These are phyloP conservation scores for Theristus sp. DNA, from an alignment of 2,888 invertebrate species.

Conservation along the genomic window DNA sequence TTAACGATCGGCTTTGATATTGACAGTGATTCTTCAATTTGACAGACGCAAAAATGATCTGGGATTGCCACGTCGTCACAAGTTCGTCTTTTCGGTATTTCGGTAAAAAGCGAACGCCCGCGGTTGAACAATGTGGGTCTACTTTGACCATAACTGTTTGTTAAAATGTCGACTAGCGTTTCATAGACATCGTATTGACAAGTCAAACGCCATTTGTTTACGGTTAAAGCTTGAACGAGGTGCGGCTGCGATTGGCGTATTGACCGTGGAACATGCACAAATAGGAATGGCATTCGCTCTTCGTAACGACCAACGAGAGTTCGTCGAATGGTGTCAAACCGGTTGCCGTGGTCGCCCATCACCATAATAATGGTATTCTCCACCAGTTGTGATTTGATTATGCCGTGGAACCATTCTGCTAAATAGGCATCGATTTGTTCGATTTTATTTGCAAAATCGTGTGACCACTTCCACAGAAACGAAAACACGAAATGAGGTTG, in stretches of 20 bases:
- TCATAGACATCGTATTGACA: conserved; percentile 33
- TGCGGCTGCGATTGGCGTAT: conserved; percentile 23
- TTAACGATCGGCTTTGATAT: neutral
- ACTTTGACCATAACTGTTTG: conserved; percentile 2
- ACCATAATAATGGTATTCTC: conserved; percentile 7
- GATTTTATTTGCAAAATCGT: conserved; percentile 25
- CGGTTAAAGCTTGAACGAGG: conserved; percentile 9
- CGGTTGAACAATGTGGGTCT: conserved; percentile 1
- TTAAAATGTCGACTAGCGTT: conserved; percentile 25
- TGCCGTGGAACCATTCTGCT: neutral
- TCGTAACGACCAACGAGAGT: conserved; percentile 9
- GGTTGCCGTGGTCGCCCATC: conserved; percentile 10
- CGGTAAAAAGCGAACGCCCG: conserved; percentile 16
- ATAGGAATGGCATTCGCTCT: conserved; percentile 30
- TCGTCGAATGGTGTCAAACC: conserved; percentile 7
- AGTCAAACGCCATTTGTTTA: conserved; percentile 27
- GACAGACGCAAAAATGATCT: conserved; percentile 10
- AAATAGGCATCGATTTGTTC: conserved; percentile 20
- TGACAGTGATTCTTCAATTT: neutral
- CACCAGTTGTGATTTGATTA: conserved; percentile 12
- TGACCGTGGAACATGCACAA: conserved; percentile 27
- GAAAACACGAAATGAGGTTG: conserved; percentile 25
- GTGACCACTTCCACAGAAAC: conserved; percentile 28
- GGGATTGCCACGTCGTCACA: conserved; percentile 29
- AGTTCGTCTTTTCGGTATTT: conserved; percentile 26